These are phyloP conservation scores for Vidua macroura DNA, from an alignment of 2,113 vertebrate species.

Conservation along the genomic window DNA sequence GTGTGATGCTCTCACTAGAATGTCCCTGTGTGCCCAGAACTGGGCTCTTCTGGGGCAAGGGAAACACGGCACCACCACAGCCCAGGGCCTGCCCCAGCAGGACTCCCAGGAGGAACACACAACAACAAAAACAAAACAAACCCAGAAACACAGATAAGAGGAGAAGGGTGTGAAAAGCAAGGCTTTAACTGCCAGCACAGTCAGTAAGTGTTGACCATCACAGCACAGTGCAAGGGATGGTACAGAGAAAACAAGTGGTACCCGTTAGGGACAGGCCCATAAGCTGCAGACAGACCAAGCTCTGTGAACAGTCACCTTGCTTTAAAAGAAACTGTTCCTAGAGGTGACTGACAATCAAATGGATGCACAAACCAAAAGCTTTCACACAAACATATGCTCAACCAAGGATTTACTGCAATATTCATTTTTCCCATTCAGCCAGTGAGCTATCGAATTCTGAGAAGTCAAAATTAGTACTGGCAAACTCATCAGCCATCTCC, in stretches of 20 bases:
- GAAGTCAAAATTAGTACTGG: neutral
- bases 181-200: neutral
- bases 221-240: neutral
- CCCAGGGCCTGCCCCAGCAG: neutral
- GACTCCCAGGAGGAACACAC: neutral
- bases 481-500: neutral
- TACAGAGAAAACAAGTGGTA: neutral
- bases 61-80: accelerated
- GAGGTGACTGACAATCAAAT: neutral
- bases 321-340: neutral
- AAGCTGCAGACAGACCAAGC: neutral
- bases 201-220: neutral
- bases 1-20: accelerated
- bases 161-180: neutral
- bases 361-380: neutral
- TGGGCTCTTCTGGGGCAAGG: too few species aligned
- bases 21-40: neutral
- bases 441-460: neutral
- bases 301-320: neutral
- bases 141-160: neutral
- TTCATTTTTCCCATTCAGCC: neutral
- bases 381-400: neutral
- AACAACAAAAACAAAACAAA: neutral
- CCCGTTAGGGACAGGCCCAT: neutral
- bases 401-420: neutral